A percentile compares a stretch with the other conserved stretches of the same genome.
phyloP scores from a whole-genome alignment of 2,113 vertebrate species.

The Podiceps cristatus region DNA sequence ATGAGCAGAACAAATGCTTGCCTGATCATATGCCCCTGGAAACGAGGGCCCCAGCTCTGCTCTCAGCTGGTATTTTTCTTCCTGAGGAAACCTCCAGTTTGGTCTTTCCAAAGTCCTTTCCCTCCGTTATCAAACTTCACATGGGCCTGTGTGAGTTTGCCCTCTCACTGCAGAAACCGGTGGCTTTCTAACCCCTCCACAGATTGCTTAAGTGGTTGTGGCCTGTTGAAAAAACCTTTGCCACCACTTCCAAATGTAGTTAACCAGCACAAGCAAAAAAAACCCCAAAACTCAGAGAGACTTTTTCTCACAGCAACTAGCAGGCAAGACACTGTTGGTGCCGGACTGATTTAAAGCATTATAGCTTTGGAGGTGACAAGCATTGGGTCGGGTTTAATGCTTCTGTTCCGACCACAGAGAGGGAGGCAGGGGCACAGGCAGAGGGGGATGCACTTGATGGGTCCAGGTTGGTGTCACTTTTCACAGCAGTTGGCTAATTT shows the following conservation, averaged over 20 bases:
- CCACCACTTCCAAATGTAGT: neutral
- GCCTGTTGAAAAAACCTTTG: neutral
- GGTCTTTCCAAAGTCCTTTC: neutral
- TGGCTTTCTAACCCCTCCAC: neutral
- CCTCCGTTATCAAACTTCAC: neutral
- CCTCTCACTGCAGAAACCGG: neutral
- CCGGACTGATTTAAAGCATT: neutral
- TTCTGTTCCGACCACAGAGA: neutral
- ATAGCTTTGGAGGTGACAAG: neutral
- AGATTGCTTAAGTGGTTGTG: neutral
- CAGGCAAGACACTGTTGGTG: neutral
- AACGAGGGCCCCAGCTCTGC: neutral
- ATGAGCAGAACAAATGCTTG: neutral
- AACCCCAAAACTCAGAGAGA: neutral
- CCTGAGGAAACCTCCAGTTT: neutral
- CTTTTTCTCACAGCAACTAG: neutral
- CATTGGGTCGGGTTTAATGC: accelerated
- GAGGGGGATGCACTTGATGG: accelerated
- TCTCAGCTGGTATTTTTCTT: neutral
- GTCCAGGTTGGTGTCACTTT: accelerated
- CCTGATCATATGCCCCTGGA: accelerated
- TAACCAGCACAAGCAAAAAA: neutral
- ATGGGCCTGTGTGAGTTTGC: accelerated
- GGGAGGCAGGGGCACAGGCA: neutral
- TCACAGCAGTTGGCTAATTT: neutral